These are phyloP conservation scores for Circaetus gallicus DNA, from an alignment of 2,113 vertebrate species.

Conservation along the genomic window DNA sequence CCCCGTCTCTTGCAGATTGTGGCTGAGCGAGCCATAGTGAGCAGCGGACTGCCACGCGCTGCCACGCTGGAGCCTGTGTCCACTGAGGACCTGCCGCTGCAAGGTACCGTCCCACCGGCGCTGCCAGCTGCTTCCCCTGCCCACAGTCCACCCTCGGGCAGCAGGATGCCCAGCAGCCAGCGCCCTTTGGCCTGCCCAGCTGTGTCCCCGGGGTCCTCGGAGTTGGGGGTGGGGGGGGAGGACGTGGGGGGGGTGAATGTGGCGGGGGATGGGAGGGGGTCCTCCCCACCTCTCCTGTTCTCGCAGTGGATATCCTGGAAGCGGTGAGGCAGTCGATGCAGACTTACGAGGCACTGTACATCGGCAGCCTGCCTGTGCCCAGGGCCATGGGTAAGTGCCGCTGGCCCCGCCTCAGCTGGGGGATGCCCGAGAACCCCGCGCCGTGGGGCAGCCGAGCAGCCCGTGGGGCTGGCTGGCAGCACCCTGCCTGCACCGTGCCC, in stretches of 20 bases:
- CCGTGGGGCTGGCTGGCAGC: not conserved
- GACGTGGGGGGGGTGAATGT: no score
- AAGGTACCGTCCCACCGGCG: slow-evolving; percentile 69
- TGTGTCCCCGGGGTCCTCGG: not conserved
- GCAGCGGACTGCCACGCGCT: slow-evolving; percentile 63
- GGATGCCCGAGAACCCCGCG: rapidly evolving
- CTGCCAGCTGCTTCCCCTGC: not conserved
- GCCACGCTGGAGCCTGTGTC: slow-evolving; percentile 80
- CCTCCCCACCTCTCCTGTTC: not conserved
- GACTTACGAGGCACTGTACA: slow-evolving; percentile 87
- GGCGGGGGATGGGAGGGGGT: rapidly evolving
- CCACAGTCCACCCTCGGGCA: rapidly evolving
- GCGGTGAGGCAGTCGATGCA: slow-evolving; percentile 83
- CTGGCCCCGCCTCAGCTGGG: rapidly evolving
- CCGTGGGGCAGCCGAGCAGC: rapidly evolving
- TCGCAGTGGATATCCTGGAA: slow-evolving; percentile 85
- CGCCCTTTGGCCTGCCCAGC: not conserved
- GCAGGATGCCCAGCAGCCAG: rapidly evolving
- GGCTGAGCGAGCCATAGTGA: slow-evolving; percentile 77
- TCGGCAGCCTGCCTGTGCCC: slow-evolving; percentile 87
- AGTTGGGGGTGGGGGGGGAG: not conserved
- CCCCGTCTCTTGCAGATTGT: slow-evolving; percentile 74
- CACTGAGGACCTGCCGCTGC: slow-evolving; percentile 80
- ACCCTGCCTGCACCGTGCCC: not conserved
- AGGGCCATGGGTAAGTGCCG: slow-evolving; percentile 86